These are phyloP conservation scores for Geophilus truncorum DNA, from an alignment of 2,888 invertebrate genomes.

Conservation along the genomic window DNA sequence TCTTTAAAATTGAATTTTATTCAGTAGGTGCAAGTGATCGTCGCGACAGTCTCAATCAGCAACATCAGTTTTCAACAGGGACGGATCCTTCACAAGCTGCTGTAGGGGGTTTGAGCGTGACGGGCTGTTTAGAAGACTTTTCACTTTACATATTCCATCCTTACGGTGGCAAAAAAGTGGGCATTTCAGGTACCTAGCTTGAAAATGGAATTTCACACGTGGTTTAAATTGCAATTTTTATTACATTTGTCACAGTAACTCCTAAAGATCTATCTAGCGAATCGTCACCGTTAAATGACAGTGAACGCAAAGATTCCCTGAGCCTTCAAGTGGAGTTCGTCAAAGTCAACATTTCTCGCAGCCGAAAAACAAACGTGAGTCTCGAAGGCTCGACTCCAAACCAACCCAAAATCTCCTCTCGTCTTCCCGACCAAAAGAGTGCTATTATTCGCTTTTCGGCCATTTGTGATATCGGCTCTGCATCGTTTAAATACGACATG, in stretches of 20 bases:
- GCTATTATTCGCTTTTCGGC: constrained; percentile 91
- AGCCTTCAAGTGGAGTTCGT: constrained; percentile 96
- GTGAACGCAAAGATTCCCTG: constrained; percentile 88
- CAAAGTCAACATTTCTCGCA: constrained; percentile 88
- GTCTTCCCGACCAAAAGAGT: constrained; percentile 37
- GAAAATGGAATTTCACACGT: not conserved
- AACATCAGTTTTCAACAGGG: not conserved
- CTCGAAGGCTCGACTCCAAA: constrained; percentile 80
- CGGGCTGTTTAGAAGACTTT: constrained; percentile 93
- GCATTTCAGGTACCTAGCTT: constrained; percentile 46
- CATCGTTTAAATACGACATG: constrained; percentile 98
- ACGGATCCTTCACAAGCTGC: constrained; percentile 35
- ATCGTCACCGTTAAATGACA: constrained; percentile 58
- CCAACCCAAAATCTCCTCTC: not conserved
- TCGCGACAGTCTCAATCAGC: not conserved
- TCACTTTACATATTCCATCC: constrained; percentile 98
- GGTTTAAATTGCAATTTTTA: not conserved
- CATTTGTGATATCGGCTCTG: constrained; percentile 90
- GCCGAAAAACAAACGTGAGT: constrained; percentile 83
- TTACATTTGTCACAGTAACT: constrained; percentile 34
- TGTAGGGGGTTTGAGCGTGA: constrained; percentile 84
- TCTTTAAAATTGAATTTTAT: not conserved
- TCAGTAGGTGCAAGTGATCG: not conserved
- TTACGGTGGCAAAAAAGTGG: constrained; percentile 85
- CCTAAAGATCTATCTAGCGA: constrained; percentile 38